These are phyloP conservation scores for Conus canariensis DNA, from an alignment of 2,888 invertebrate genomes.

Conservation along the genomic window DNA sequence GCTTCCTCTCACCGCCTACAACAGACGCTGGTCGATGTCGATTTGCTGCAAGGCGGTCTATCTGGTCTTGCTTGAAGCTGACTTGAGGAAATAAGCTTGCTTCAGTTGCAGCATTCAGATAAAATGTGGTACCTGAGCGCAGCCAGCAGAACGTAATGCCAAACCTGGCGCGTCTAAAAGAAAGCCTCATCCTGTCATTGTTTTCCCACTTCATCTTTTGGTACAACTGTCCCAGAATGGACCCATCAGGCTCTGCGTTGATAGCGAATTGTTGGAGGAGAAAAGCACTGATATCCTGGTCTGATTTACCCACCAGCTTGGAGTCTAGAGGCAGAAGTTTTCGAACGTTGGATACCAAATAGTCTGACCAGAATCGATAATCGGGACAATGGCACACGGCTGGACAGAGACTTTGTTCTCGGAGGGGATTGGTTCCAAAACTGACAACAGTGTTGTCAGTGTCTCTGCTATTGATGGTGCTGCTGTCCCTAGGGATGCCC, in stretches of 20 bases:
- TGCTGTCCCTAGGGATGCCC: no score
- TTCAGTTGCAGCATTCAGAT: neutral
- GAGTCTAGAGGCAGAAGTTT: neutral
- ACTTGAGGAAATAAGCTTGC: conserved; percentile 17
- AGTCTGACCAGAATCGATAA: neutral
- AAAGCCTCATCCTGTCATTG: neutral
- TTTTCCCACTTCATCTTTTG: neutral
- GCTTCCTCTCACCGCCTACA: neutral
- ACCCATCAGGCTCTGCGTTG: neutral
- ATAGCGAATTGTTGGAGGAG: neutral
- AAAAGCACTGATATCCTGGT: neutral
- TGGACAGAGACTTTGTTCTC: neutral
- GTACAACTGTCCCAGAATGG: neutral
- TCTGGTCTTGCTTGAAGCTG: neutral
- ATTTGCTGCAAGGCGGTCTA: neutral
- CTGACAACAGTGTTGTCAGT: no score
- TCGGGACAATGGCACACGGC: conserved; percentile 22
- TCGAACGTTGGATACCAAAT: neutral
- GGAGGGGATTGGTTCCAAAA: no score
- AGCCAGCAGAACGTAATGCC: neutral
- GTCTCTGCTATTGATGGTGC: no score
- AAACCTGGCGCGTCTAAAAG: neutral
- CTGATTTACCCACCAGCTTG: neutral
- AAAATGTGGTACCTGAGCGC: neutral
- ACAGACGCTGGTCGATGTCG: no score